Evolutionary conservation across 2,888 invertebrate genomes (phyloP), one percentile per base, ranked within the genome.

Genomic region (Meta bourneti): DNA sequence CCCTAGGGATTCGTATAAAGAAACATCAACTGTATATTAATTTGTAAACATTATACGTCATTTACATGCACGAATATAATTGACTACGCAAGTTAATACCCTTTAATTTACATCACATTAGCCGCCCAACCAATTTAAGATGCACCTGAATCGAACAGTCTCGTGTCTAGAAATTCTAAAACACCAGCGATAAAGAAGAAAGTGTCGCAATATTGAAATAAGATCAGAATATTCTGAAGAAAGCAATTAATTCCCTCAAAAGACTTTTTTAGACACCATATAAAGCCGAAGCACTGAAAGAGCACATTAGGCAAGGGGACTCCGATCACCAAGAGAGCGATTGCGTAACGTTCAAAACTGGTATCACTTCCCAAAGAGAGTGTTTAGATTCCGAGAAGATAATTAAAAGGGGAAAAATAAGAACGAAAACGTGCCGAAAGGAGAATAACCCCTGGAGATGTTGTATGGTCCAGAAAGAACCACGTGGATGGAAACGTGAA

Each of bases 401-500:
- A 11, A 61, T 78, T 78, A 82, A n/a, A 34, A 0, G 7, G 16
- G 16, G 8, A 61, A 16, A 61, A 61, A 61, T 16, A 61, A 54
- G 54, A 19, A 48, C 84, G 74, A 72, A 75, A 84, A 84, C 75
- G 84, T 84, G 84, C 13, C 20, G 16, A 19, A 71, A 70, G n/a
- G 69, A 19, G 54, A 51, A 81, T 81, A 7, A 8, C 48, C 49
- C 69, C 70, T 70, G 49, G 34, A 61, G 61, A 34, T 16, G 13
- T 61, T 34, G 48, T 8, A 48, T 51, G 70, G 34, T 49, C 70
- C 9, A 49, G 70, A 51, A 71, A 51, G 71, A 82, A 7, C 11
- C 74, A 34, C 71, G 74, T 72, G 74, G 19, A 20, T 74, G 16
- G 61, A 84, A 74, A 84, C 84, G 84, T 84, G 84, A 84, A 9